Percentiles rank a stretch among this genome's conserved stretches.
Evolutionary conservation across 2,113 vertebrate genomes (phyloP).

Genomic region (Chloropsis cyanopogon): DNA sequence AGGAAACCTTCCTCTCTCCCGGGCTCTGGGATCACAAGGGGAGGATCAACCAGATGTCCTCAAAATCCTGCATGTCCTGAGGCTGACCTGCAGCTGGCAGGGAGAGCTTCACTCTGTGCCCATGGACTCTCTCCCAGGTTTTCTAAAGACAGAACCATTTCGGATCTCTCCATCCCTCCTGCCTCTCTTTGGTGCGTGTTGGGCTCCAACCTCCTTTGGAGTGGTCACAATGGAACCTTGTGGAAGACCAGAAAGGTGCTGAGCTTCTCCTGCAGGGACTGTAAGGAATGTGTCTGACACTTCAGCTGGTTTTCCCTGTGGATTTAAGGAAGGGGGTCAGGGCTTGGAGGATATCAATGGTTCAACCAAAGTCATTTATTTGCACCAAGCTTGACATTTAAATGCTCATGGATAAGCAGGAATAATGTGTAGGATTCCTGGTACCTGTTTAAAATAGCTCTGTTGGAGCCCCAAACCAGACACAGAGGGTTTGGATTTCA

Average conservation of each 20-base stretch:
- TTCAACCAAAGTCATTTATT: not conserved
- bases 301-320: not conserved
- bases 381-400: not conserved
- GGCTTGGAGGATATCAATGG: not conserved
- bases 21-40: not conserved
- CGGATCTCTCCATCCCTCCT: not conserved
- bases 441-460: not conserved
- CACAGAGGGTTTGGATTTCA: not conserved
- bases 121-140: not conserved
- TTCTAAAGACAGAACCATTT: accelerated
- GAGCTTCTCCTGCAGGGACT: not conserved
- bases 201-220: not conserved
- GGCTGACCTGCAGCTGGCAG: not conserved
- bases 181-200: accelerated
- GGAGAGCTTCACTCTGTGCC: not conserved
- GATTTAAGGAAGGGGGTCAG: not conserved
- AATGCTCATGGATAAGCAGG: not conserved
- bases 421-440: accelerated
- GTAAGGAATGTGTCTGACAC: not conserved
- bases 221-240: not conserved
- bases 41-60: not conserved
- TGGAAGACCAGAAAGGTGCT: not conserved
- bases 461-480: not conserved
- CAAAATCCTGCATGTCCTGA: not conserved
- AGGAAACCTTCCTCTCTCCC: not conserved